These are phyloP conservation scores for Melieria omissa DNA, from an alignment of 2,888 invertebrate genomes.

Conservation along the genomic window DNA sequence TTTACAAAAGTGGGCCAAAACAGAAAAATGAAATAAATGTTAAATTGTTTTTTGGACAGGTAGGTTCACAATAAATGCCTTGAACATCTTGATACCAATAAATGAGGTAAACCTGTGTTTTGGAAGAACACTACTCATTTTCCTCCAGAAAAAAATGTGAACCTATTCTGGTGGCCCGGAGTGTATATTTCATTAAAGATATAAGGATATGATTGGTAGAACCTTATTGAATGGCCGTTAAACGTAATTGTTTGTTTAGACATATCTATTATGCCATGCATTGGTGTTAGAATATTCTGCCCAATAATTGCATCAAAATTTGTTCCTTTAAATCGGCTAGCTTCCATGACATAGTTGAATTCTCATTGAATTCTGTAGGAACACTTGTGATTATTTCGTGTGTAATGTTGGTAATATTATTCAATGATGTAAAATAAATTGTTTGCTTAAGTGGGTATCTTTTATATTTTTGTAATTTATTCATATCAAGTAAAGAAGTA, in stretches of 20 bases:
- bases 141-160: too few relatives aligned
- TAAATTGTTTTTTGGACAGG: too few relatives aligned
- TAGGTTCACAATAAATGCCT: too few relatives aligned
- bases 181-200: not conserved
- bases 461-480: conserved; percentile 39
- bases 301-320: conserved; percentile 24
- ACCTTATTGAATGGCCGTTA: not conserved
- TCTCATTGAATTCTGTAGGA: conserved; percentile 41
- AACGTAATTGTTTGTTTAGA: not conserved
- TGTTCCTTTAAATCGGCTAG: conserved; percentile 31
- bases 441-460: not conserved
- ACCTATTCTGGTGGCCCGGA: too few relatives aligned
- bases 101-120: too few relatives aligned
- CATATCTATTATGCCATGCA: not conserved
- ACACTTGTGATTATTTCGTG: conserved; percentile 42
- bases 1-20: too few relatives aligned
- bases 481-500: conserved; percentile 37
- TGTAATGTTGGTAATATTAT: conserved; percentile 35
- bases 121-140: too few relatives aligned
- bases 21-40: too few relatives aligned
- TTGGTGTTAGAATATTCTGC: conserved; percentile 1
- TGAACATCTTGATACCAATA: too few relatives aligned
- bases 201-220: not conserved
- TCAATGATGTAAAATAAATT: conserved; percentile 39
- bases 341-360: conserved; percentile 44